phyloP scores from a whole-genome alignment of 35 echinoderm and acorn worm species.

The Anneissia japonica region DNA sequence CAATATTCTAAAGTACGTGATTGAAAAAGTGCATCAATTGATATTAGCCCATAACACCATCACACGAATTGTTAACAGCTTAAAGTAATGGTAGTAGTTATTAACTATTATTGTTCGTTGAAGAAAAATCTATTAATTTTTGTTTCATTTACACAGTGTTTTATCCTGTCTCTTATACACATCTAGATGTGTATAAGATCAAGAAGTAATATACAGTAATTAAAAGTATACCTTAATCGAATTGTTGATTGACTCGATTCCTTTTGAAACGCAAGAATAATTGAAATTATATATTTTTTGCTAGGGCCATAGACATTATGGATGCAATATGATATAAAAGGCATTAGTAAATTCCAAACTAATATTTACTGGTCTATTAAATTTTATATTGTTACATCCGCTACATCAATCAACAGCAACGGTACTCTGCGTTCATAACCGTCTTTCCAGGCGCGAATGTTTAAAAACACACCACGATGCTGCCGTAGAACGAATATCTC shows the following conservation, averaged over 20 bases:
- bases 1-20: not conserved
- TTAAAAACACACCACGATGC: not conserved
- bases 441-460: not conserved
- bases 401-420: not conserved
- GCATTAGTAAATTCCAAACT: not conserved
- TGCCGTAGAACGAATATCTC: no score
- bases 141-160: not conserved
- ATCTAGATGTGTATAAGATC: no score
- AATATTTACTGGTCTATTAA: not conserved
- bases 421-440: not conserved
- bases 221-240: no score
- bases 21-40: not conserved
- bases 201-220: no score
- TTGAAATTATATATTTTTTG: no score
- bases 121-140: not conserved
- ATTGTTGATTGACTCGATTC: no score
- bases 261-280: no score
- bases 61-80: not conserved
- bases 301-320: no score
- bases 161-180: no score
- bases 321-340: not conserved
- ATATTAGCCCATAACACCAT: not conserved
- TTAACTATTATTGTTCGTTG: not conserved
- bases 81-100: not conserved
- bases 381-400: not conserved